Evolutionary conservation across 30 jellyfish, hydroid and myxozoan genomes (phyloP).

Genomic region (Haliclystus octoradiatus): DNA sequence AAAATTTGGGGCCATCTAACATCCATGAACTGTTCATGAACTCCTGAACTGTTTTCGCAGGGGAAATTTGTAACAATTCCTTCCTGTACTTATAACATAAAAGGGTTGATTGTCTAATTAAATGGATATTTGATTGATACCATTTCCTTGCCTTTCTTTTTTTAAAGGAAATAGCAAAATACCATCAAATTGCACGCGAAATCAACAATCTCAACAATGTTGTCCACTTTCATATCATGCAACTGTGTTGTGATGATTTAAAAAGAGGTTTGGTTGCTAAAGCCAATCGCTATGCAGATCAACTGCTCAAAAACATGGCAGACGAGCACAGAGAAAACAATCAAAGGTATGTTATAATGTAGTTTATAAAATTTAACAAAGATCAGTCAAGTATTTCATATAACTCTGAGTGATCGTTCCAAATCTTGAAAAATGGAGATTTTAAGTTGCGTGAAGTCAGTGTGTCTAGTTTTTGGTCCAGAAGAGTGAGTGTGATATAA

Average conservation of each 20-base stretch:
- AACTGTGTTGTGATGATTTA: slow-evolving; percentile 82
- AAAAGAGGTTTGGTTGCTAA: slow-evolving; percentile 78
- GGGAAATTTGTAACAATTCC: not conserved
- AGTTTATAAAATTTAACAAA: no score
- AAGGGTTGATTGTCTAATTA: not conserved
- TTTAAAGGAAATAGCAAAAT: slow-evolving; percentile 65
- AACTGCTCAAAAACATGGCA: slow-evolving; percentile 56
- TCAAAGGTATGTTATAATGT: slow-evolving; percentile 26
- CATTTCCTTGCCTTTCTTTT: not conserved
- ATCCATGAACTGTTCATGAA: no score
- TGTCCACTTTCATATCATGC: slow-evolving; percentile 71
- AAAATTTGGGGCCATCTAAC: no score
- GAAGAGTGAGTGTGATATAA: no score
- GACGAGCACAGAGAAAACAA: slow-evolving; percentile 77
- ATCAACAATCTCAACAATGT: slow-evolving; percentile 63
- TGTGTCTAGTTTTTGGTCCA: no score
- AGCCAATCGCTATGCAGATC: slow-evolving; percentile 82
- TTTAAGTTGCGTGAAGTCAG: no score
- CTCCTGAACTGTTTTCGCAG: no score
- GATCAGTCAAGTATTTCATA: no score
- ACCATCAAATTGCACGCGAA: slow-evolving; percentile 44
- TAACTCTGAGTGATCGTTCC: no score
- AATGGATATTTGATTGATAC: no score
- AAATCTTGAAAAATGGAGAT: no score
- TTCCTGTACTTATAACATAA: not conserved